Conservation (phyloP, 2,888 invertebrate species). For the Ophonus ardosiacus region DNA sequence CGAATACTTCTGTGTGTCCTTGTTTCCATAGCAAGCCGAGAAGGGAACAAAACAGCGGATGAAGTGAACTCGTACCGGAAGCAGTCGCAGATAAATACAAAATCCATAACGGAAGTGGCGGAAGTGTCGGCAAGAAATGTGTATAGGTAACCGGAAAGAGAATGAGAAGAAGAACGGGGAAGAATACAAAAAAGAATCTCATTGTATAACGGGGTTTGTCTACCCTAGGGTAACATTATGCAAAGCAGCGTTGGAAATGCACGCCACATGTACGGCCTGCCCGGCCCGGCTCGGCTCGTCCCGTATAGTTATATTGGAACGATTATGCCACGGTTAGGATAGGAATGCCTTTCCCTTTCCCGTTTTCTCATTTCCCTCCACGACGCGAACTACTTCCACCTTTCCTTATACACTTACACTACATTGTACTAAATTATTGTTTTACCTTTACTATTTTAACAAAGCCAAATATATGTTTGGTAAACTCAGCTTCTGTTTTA, state of each 20-base stretch:
- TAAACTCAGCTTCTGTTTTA: too few relatives aligned
- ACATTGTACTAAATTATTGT: background rate
- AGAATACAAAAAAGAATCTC: conserved; percentile 72
- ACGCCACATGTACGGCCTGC: conserved; percentile 63
- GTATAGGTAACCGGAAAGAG: conserved; percentile 70
- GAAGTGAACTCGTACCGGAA: conserved; percentile 67
- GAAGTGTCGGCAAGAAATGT: conserved; percentile 69
- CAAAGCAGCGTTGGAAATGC: conserved; percentile 68
- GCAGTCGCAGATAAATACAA: conserved; percentile 71
- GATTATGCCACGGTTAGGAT: conserved; percentile 66
- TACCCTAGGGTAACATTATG: conserved; percentile 74
- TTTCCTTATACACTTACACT: background rate
- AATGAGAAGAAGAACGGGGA: conserved; percentile 65
- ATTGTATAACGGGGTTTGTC: conserved; percentile 71
- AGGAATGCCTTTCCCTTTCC: conserved; percentile 62
- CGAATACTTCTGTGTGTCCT: conserved; percentile 66
- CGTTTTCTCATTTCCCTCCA: background rate
- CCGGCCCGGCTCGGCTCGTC: conserved; percentile 3
- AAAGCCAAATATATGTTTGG: too few relatives aligned
- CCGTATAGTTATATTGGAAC: conserved; percentile 66
- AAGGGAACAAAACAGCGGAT: conserved; percentile 71
- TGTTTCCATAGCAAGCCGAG: conserved; percentile 56
- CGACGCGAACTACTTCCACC: background rate
- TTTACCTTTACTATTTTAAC: too few relatives aligned
- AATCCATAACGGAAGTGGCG: conserved; percentile 69